A percentile compares a stretch with the other conserved stretches of the same genome.
These are phyloP conservation scores for Meda fulgida DNA, from an alignment of 2,797 vertebrate species.

Conservation along the genomic window DNA sequence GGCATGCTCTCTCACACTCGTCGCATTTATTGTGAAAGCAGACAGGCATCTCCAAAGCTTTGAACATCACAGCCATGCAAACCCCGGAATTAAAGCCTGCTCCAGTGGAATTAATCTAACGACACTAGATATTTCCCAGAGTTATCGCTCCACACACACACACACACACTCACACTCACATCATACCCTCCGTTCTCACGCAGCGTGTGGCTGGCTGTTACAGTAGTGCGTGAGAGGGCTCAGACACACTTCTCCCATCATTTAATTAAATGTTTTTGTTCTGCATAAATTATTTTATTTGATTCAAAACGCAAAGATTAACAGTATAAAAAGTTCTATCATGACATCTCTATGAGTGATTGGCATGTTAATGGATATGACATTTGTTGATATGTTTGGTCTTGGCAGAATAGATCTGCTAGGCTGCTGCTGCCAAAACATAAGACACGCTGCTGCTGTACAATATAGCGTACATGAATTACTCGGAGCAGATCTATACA, in stretches of 20 bases:
- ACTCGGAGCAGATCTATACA: not conserved
- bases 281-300: constrained; percentile 53
- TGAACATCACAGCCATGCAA: not conserved
- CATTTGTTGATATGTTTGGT: not conserved
- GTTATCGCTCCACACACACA: constrained; percentile 9
- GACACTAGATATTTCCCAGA: constrained; percentile 17
- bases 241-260: not conserved
- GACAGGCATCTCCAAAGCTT: constrained; percentile 21
- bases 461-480: not conserved
- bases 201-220: not conserved
- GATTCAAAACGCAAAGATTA: constrained; percentile 51
- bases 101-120: constrained; percentile 2
- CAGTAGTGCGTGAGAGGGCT: constrained; percentile 24
- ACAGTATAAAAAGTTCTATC: constrained; percentile 46
- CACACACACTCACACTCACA: constrained; percentile 19
- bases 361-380: not conserved
- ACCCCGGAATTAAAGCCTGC: not conserved
- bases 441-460: not conserved
- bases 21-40: constrained; percentile 11
- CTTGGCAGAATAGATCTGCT: not conserved
- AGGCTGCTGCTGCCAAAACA: not conserved
- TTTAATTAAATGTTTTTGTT: constrained; percentile 51
- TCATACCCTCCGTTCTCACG: not conserved
- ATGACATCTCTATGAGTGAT: not conserved
- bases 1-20: constrained; percentile 1